Conservation (phyloP, 2,888 invertebrate genomes). For the Caprella mutica region DNA sequence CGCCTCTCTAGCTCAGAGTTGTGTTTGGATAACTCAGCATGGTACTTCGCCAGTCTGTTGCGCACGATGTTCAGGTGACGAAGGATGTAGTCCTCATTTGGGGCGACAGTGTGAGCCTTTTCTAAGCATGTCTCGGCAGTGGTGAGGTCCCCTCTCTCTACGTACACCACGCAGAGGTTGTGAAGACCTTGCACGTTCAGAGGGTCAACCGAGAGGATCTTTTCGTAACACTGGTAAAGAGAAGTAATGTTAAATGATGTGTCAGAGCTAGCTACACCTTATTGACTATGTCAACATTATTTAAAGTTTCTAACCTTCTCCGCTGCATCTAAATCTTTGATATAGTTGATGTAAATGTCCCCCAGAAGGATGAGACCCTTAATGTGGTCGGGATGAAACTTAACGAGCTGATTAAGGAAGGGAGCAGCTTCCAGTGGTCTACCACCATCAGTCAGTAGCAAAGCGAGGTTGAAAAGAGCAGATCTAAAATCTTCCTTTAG, state of each 20-base stretch:
- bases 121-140: conserved; percentile 73
- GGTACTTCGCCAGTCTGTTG: conserved; percentile 44
- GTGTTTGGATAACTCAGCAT: no score
- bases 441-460: conserved; percentile 75
- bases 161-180: conserved; percentile 90
- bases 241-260: neutral
- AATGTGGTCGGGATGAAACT: conserved; percentile 82
- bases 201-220: conserved; percentile 74
- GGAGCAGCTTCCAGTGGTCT: conserved; percentile 83
- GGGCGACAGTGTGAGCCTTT: conserved; percentile 67
- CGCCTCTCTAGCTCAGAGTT: no score
- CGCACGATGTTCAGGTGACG: conserved; percentile 81
- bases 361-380: conserved; percentile 87
- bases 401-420: conserved; percentile 76
- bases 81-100: conserved; percentile 79
- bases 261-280: neutral
- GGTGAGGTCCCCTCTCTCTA: conserved; percentile 76
- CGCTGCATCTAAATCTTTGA: conserved; percentile 86
- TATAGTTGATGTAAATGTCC: conserved; percentile 90
- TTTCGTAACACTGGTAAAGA: conserved; percentile 63
- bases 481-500: conserved; percentile 75
- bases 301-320: conserved; percentile 59
- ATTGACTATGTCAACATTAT: no score
- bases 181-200: conserved; percentile 87
- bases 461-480: conserved; percentile 85